Base-by-base conservation (phyloP, 2,888 invertebrate species). In the Chouioia cunea region DNA sequence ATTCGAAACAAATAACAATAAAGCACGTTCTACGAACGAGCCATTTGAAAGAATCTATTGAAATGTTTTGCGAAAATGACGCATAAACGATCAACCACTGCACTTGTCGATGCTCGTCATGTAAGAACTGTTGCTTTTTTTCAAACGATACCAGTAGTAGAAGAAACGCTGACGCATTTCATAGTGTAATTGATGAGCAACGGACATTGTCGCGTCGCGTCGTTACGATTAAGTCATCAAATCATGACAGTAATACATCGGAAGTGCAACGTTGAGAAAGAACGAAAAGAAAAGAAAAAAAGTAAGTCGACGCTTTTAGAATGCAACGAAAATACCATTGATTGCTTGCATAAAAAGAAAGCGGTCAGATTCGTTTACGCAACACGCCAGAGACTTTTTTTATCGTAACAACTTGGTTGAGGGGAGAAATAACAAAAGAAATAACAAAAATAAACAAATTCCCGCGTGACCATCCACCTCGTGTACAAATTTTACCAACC, bases 141-240 rank as follows among this genome's bases (percentile, higher is more conserved):
- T 23, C 27, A 27, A 43, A 18, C 23, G 44, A 18, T 44, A 22
- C 2, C 12, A 15, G 43, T 57, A 20, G 27, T 50, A 58, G 27
- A 52, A n/a, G 50, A 48, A 43, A 58, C 18, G 27, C 16, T 16
- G 53, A 67, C 8, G 43, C 20, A 60, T 54, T 23, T n/a, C 46
- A 27, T 18, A 52, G 6, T 36, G 23, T 23, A 36, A 69, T 64
- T 44, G 46, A 58, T 58, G 69, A 63, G 48, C n/a, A 27, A 27
- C 27, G 6, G 27, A 14, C 69, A 64, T 69, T 63, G 64, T 58
- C 64, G 63, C 27, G 27, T 27, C 63, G 27, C 46, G 56, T n/a
- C n/a, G n/a, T n/a, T n/a, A n/a, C 27, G 52, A 69, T 52, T 64
- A 64, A 69, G 69, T 46, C 63, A 64, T 69, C 69, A 69, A 54